phyloP scores from a whole-genome alignment of 1,140 invertebrate species.

The Caligus rogercresseyi region DNA sequence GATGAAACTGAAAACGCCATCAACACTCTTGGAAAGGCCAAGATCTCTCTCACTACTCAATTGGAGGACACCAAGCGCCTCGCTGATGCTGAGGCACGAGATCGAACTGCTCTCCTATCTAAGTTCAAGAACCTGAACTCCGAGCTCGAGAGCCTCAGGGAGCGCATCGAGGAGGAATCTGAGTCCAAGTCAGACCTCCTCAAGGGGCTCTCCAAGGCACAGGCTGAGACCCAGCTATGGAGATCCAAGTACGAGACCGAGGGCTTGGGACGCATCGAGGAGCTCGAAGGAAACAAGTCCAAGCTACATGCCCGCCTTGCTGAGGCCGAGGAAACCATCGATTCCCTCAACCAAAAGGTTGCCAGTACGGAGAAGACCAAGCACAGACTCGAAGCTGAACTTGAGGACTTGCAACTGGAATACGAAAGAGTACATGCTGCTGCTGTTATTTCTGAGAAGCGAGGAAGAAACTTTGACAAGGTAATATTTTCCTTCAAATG shows the following conservation, averaged over 20 bases:
- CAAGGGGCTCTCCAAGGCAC: slow-evolving; percentile 90
- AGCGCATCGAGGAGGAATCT: slow-evolving; percentile 73
- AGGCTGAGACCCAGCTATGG: slow-evolving; percentile 55
- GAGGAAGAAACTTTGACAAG: slow-evolving; percentile 19
- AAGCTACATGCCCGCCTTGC: slow-evolving; percentile 86
- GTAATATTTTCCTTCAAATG: neutral
- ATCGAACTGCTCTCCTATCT: slow-evolving; percentile 58
- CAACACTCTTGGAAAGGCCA: slow-evolving; percentile 36
- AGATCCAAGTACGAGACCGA: slow-evolving; percentile 26
- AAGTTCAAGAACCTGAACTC: slow-evolving; percentile 95
- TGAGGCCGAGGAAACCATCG: slow-evolving; percentile 54
- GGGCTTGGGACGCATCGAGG: slow-evolving; percentile 29
- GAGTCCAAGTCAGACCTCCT: slow-evolving; percentile 42
- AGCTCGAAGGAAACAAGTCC: slow-evolving; percentile 22
- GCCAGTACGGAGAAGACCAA: slow-evolving; percentile 77
- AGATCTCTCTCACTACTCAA: slow-evolving; percentile 32
- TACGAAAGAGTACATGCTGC: slow-evolving; percentile 38
- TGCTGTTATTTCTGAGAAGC: slow-evolving; percentile 27
- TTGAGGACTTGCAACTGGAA: slow-evolving; percentile 75
- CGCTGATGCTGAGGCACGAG: slow-evolving; percentile 37
- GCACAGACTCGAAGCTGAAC: slow-evolving; percentile 81
- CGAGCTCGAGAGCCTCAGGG: slow-evolving; percentile 63
- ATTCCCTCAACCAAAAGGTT: slow-evolving; percentile 82
- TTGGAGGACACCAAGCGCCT: slow-evolving; percentile 39
- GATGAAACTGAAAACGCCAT: slow-evolving; percentile 34